Evolutionary conservation across 1,140 invertebrate species (phyloP).

Genomic region (Anagrus nilaparvatae): DNA sequence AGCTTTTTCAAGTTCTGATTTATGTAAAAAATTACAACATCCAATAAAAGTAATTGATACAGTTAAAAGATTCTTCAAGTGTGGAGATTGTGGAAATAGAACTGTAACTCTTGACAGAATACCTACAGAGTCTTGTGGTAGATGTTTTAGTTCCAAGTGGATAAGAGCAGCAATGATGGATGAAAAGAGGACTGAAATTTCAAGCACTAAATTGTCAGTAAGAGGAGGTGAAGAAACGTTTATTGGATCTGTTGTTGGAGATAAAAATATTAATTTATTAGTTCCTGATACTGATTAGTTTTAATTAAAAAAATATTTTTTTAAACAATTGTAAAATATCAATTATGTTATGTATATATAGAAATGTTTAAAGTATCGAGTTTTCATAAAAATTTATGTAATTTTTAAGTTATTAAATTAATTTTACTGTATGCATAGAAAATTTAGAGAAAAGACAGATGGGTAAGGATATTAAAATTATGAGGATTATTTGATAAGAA

Average conservation of each 20-base stretch:
- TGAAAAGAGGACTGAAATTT: slow-evolving; percentile 49
- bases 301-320: too few relatives aligned
- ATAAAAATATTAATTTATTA: slow-evolving; percentile 58
- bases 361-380: too few relatives aligned
- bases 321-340: background rate
- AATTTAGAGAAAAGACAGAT: slow-evolving; percentile 20
- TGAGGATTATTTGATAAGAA: background rate
- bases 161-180: slow-evolving; percentile 69
- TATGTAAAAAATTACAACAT: slow-evolving; percentile 75
- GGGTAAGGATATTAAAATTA: too few relatives aligned
- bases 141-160: slow-evolving; percentile 66
- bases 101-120: slow-evolving; percentile 67
- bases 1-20: slow-evolving; percentile 70
- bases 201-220: slow-evolving; percentile 50
- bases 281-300: slow-evolving; percentile 42
- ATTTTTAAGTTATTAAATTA: slow-evolving; percentile 10
- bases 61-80: slow-evolving; percentile 84
- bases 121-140: slow-evolving; percentile 65
- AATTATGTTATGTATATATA: background rate
- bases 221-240: slow-evolving; percentile 63
- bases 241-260: slow-evolving; percentile 46
- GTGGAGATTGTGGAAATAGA: slow-evolving; percentile 73
- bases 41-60: slow-evolving; percentile 65
- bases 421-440: slow-evolving; percentile 18
- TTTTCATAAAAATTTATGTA: background rate